phyloP scores from a whole-genome alignment of 2,113 vertebrate genomes.

The Cephalopterus ornatus region DNA sequence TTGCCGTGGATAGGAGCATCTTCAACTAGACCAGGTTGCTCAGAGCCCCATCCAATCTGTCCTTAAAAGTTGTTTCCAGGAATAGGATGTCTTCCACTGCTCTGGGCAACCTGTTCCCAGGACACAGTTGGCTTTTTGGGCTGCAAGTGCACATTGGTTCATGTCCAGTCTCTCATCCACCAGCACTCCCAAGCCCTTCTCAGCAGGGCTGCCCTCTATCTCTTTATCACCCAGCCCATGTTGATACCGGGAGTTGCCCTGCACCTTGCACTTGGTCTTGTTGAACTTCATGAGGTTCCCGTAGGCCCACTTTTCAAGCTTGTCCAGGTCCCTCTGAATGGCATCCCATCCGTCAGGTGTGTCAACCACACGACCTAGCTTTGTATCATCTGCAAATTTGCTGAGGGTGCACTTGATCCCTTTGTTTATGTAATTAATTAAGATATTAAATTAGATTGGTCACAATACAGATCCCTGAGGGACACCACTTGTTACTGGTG shows the following conservation, averaged over 20 bases:
- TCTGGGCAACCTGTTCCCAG: not conserved
- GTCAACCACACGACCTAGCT: not conserved
- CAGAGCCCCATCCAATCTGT: not conserved
- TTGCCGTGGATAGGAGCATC: not conserved
- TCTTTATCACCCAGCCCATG: not conserved
- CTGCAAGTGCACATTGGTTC: not conserved
- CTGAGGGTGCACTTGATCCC: not conserved
- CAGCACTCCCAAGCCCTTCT: not conserved
- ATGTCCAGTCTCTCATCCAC: not conserved
- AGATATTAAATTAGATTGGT: not conserved
- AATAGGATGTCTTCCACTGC: not conserved
- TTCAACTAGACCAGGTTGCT: not conserved
- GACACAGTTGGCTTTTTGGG: not conserved
- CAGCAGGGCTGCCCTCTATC: not conserved
- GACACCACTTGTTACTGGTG: not conserved
- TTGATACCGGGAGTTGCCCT: not conserved
- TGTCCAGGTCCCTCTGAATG: not conserved
- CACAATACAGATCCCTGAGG: not conserved
- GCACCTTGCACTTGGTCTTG: not conserved
- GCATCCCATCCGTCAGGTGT: not conserved
- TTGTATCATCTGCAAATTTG: not conserved
- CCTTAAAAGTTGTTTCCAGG: not conserved
- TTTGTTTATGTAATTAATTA: not conserved
- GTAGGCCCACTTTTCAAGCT: not conserved
- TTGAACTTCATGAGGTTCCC: not conserved